Conservation (phyloP, 2,113 vertebrate genomes). For the Camelus bactrianus region DNA sequence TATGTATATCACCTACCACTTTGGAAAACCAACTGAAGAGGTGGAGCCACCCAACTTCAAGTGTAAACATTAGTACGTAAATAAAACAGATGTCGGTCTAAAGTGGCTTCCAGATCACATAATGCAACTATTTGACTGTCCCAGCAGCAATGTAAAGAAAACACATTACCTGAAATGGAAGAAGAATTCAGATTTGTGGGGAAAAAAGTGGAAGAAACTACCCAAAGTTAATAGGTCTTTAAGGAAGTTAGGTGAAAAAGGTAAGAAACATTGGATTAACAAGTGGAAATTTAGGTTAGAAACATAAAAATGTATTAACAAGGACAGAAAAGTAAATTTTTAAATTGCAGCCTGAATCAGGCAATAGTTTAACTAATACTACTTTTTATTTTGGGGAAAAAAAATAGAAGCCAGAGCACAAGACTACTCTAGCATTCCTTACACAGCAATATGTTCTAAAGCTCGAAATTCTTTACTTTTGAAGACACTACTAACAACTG, state of each 20-base stretch:
- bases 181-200: not conserved
- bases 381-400: not conserved
- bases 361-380: not conserved
- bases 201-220: not conserved
- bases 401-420: not conserved
- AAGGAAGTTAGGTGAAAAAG: not conserved
- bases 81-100: not conserved
- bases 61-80: not conserved
- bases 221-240: not conserved
- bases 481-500: not conserved
- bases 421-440: not conserved
- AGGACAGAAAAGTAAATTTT: not conserved
- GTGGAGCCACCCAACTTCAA: not conserved
- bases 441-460: not conserved
- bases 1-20: not conserved
- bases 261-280: not conserved
- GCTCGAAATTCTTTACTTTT: not conserved
- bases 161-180: not conserved
- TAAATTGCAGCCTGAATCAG: not conserved
- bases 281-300: not conserved
- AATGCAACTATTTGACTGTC: not conserved
- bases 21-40: not conserved
- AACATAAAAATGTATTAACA: not conserved
- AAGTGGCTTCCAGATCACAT: not conserved
- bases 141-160: not conserved